Evolutionary conservation across 1,140 invertebrate species (phyloP).

Genomic region (Pararge aegeria): DNA sequence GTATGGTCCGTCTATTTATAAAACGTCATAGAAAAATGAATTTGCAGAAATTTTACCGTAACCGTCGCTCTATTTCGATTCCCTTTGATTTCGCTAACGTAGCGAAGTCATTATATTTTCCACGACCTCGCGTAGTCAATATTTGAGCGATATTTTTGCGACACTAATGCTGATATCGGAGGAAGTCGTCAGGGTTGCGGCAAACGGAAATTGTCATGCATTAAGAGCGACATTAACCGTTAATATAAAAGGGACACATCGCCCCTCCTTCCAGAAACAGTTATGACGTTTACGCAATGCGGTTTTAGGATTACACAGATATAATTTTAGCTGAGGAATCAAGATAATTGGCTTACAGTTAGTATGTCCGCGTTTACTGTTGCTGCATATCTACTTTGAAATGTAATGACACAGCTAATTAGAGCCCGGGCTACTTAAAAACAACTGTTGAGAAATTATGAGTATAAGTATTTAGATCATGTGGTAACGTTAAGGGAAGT

Average conservation of each 20-base stretch:
- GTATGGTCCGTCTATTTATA: no score
- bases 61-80: no score
- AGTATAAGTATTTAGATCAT: not conserved
- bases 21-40: no score
- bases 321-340: slow-evolving; percentile 8
- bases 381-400: not conserved
- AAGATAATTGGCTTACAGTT: slow-evolving; percentile 13
- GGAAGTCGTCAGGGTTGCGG: slow-evolving; percentile 46
- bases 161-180: slow-evolving; percentile 19
- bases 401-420: slow-evolving; percentile 2
- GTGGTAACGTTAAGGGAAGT: not conserved
- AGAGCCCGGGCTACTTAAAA: not conserved
- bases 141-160: slow-evolving; percentile 22
- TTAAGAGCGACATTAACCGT: slow-evolving; percentile 56
- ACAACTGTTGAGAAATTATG: not conserved
- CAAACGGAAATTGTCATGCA: slow-evolving; percentile 56
- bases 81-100: no score
- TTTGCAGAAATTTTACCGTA: no score
- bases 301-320: slow-evolving; percentile 15
- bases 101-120: no score
- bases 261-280: slow-evolving; percentile 38
- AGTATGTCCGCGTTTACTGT: slow-evolving; percentile 2
- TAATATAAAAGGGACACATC: slow-evolving; percentile 51
- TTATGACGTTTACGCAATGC: slow-evolving; percentile 28
- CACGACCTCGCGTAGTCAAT: not conserved